A percentile compares a stretch with the other conserved stretches of the same genome.
Evolutionary conservation across 2,113 vertebrate genomes (phyloP).

Genomic region (Apodemus sylvaticus): DNA sequence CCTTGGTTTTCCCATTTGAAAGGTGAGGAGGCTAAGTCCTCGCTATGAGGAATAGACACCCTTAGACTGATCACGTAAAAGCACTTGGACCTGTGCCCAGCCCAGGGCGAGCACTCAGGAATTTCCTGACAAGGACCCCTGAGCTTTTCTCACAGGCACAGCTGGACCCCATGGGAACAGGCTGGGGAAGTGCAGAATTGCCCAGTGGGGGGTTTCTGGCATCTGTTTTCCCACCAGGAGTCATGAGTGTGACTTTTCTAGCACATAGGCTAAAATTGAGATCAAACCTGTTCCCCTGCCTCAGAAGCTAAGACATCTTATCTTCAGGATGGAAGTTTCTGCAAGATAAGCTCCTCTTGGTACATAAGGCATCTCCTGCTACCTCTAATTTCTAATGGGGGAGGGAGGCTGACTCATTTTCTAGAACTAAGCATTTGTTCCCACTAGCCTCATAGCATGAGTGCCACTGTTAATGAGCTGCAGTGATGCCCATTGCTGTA

Average conservation of each 20-base stretch:
- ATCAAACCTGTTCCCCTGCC: neutral
- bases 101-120: neutral
- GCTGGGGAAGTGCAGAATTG: neutral
- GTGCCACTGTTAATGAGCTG: slow-evolving; percentile 14
- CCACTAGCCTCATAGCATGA: neutral
- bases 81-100: neutral
- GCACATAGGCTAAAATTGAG: neutral
- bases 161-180: neutral
- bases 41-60: neutral
- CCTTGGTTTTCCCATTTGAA: slow-evolving; percentile 2
- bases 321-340: neutral
- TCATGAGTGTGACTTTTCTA: neutral
- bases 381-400: slow-evolving; percentile 6
- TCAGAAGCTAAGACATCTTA: neutral
- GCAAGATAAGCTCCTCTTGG: neutral
- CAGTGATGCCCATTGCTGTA: neutral
- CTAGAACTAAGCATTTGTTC: slow-evolving; percentile 52
- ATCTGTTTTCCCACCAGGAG: neutral
- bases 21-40: neutral
- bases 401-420: slow-evolving; percentile 46
- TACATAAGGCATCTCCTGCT: neutral
- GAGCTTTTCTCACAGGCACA: neutral
- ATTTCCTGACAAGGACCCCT: neutral
- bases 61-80: neutral
- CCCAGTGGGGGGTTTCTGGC: neutral